Conservation (phyloP, 2,113 vertebrate species). For the Alexandromys fortis region DNA sequence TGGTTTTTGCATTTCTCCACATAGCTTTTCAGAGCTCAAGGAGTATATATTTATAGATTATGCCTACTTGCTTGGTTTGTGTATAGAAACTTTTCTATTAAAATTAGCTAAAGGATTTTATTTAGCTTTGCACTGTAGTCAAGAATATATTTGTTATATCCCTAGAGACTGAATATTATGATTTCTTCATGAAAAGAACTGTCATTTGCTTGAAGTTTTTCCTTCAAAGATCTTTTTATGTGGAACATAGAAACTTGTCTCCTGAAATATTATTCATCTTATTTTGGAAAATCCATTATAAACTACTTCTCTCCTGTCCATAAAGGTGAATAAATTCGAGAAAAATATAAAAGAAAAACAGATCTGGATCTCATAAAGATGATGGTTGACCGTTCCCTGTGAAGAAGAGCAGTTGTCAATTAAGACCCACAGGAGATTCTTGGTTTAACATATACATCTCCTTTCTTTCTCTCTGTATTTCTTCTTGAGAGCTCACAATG, state of each 20-base stretch:
- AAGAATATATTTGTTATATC: conserved; percentile 69
- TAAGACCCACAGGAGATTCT: background rate
- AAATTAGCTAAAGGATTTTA: conserved; percentile 75
- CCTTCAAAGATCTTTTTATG: conserved; percentile 72
- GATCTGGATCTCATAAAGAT: background rate
- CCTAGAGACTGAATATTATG: conserved; percentile 73
- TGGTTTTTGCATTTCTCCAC: conserved; percentile 44
- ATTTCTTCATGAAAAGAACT: conserved; percentile 75
- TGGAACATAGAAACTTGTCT: conserved; percentile 73
- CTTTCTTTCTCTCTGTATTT: background rate
- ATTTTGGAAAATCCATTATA: conserved; percentile 71
- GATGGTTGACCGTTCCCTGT: background rate
- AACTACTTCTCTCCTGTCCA: conserved; percentile 66
- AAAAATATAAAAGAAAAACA: conserved; percentile 40
- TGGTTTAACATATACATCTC: background rate
- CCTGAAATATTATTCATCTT: conserved; percentile 75
- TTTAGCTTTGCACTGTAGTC: conserved; percentile 59
- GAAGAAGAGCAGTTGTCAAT: background rate
- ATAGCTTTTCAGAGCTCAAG: conserved; percentile 42
- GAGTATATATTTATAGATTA: conserved; percentile 67
- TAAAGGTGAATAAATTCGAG: conserved; percentile 60
- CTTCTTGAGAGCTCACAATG: background rate
- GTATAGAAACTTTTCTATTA: conserved; percentile 64
- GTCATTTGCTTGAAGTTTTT: conserved; percentile 66
- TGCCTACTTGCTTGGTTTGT: conserved; percentile 56